Evolutionary conservation across 2,797 vertebrate species (phyloP).

Genomic region (Scolopax bukidnonensis): DNA sequence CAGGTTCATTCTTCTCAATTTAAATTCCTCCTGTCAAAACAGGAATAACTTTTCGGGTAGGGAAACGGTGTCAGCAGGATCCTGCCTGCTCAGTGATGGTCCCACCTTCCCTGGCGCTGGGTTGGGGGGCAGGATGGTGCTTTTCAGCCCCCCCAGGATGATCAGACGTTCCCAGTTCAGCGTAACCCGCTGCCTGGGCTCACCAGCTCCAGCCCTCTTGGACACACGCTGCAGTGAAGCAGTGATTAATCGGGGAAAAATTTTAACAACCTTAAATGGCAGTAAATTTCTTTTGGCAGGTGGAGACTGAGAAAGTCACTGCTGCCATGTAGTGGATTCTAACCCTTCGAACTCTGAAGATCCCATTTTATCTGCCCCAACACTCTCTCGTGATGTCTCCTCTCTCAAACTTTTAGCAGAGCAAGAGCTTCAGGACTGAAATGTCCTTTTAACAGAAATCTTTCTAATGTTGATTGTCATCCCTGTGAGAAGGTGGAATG

Average conservation of each 20-base stretch:
- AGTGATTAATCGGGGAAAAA: conserved; percentile 32
- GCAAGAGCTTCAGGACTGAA: not conserved
- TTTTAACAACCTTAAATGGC: conserved; percentile 19
- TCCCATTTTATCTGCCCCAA: not conserved
- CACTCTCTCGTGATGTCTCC: not conserved
- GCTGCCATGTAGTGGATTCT: not conserved
- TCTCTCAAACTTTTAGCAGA: not conserved
- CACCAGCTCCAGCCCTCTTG: not conserved
- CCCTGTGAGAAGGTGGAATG: not conserved
- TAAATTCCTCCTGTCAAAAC: not conserved
- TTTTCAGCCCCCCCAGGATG: not conserved
- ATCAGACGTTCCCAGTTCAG: too few species aligned
- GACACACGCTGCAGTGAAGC: not conserved
- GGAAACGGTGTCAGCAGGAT: not conserved
- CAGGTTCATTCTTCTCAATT: rapidly evolving
- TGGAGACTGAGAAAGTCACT: not conserved
- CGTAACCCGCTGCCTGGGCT: not conserved
- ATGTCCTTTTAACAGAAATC: not conserved
- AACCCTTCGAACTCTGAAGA: not conserved
- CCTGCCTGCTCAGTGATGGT: not conserved
- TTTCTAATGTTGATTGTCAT: not conserved
- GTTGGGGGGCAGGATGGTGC: not conserved
- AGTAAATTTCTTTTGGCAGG: conserved; percentile 32
- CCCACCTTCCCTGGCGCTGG: rapidly evolving
- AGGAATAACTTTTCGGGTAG: rapidly evolving